Percentiles rank a stretch among this genome's conserved stretches.
Conservation (phyloP, 2,797 vertebrate genomes). For the Myotis planiceps region DNA sequence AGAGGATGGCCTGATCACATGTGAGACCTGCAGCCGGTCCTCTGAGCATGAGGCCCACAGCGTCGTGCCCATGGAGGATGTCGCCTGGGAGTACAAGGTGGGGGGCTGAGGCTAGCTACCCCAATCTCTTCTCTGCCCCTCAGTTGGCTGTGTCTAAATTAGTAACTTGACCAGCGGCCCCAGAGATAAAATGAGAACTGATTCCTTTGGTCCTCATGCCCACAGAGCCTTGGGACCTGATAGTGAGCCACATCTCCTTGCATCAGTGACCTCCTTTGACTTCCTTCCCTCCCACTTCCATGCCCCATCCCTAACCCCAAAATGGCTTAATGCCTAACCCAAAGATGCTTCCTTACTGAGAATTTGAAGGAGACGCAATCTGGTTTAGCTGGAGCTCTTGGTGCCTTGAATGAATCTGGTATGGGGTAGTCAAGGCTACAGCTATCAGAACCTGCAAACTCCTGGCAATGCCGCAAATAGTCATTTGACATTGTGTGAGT, state of each 20-base stretch:
- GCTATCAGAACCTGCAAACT: background rate
- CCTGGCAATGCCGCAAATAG: background rate
- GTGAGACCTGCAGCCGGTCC: conserved; percentile 31
- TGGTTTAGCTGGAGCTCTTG: background rate
- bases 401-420: background rate
- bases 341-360: background rate
- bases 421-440: background rate
- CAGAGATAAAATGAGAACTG: background rate
- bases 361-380: background rate
- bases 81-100: conserved; percentile 73
- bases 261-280: background rate
- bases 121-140: background rate
- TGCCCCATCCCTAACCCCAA: background rate
- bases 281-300: background rate
- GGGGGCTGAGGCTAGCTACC: background rate
- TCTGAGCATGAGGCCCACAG: conserved; percentile 54
- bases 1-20: conserved; percentile 57
- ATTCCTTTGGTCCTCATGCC: background rate
- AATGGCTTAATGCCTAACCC: background rate
- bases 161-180: background rate
- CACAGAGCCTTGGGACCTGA: background rate
- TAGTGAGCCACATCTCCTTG: background rate
- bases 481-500: background rate
- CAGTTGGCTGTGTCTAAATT: background rate
- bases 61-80: conserved; percentile 57